These are phyloP conservation scores for Eurytemora carolleeae DNA, from an alignment of 1,140 invertebrate species.

Conservation along the genomic window DNA sequence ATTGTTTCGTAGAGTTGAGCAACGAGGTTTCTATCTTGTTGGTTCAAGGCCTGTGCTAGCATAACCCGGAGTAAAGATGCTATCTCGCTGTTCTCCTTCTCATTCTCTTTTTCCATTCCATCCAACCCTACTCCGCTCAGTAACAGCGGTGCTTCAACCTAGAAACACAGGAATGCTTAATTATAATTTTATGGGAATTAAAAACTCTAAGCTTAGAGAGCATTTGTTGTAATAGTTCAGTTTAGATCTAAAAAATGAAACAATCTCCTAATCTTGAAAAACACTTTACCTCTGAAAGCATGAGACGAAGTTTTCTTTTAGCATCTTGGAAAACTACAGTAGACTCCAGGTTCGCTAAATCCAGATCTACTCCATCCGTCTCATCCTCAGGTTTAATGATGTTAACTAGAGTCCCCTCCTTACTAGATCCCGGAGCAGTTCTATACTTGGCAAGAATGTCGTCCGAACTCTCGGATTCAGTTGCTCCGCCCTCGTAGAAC, in stretches of 20 bases:
- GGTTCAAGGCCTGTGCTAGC: slow-evolving; percentile 65
- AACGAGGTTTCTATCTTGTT: slow-evolving; percentile 53
- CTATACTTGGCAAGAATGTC: slow-evolving; percentile 89
- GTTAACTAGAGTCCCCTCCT: slow-evolving; percentile 3
- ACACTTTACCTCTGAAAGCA: slow-evolving; percentile 61
- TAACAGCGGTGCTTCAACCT: not conserved
- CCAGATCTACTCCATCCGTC: slow-evolving; percentile 29
- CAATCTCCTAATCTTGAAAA: no score
- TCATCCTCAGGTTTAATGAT: slow-evolving; percentile 17
- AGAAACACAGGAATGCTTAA: slow-evolving; percentile 15
- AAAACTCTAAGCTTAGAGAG: slow-evolving; percentile 19
- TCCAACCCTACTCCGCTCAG: slow-evolving; percentile 1
- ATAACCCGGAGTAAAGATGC: slow-evolving; percentile 52
- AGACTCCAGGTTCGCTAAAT: slow-evolving; percentile 38
- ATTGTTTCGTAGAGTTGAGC: slow-evolving; percentile 73
- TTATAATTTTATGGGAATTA: slow-evolving; percentile 12
- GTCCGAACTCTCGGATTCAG: slow-evolving; percentile 46
- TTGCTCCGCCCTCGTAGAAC: not conserved
- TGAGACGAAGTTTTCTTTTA: slow-evolving; percentile 73
- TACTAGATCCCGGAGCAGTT: slow-evolving; percentile 24
- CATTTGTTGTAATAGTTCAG: no score
- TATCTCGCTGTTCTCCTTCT: slow-evolving; percentile 39
- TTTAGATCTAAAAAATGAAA: no score
- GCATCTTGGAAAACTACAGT: slow-evolving; percentile 56
- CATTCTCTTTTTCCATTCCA: no score